Evolutionary conservation across 1,140 invertebrate genomes (phyloP), one percentile per base, ranked within the genome.

Genomic region (Condylostylus longicornis): DNA sequence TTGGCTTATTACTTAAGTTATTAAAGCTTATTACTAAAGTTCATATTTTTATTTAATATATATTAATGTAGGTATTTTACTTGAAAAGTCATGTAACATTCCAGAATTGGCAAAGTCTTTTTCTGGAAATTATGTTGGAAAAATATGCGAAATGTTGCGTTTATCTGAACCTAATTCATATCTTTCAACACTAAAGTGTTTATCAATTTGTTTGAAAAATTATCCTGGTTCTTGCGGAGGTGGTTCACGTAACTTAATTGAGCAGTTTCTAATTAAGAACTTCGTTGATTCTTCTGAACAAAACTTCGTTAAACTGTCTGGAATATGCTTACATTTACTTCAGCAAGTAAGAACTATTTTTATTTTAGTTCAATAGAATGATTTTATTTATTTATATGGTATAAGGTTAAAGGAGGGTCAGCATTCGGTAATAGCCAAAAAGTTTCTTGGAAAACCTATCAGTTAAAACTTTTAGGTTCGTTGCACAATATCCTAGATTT

Each of bases 71-170:
- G 36, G 18, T 21, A 30, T 21, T 14, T 18, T 37, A 4, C n/a
- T 19, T n/a, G 6, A n/a, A 22, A 37, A 30, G 17, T 39, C 41
- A 6, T 6, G 4, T 14, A 20, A 43, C 14, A 18, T 33, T 5
- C 30, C 42, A n/a, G 38, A 40, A n/a, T 18, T 40, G 4, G n/a
- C 33, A 8, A 44, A 44, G 27, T 15, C 36, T 1, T 40, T 44
- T 32, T 17, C 35, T 8, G 35, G 27, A 21, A 36, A 30, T 27
- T 27, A 37, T n/a, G 15, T 44, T 13, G 12, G 9, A 5, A 44
- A 44, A 33, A 30, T 44, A 12, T 37, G 35, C 19, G 42, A 44
- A 25, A 27, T 14, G 1, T 17, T 44, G 13, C 19, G 12, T 17
- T 19, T n/a, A 8, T 20, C 29, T 2, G 12, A 31, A 5, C n/a